These are phyloP conservation scores for Takifugu ocellatus DNA, from an alignment of 2,797 vertebrate species.

Conservation along the genomic window DNA sequence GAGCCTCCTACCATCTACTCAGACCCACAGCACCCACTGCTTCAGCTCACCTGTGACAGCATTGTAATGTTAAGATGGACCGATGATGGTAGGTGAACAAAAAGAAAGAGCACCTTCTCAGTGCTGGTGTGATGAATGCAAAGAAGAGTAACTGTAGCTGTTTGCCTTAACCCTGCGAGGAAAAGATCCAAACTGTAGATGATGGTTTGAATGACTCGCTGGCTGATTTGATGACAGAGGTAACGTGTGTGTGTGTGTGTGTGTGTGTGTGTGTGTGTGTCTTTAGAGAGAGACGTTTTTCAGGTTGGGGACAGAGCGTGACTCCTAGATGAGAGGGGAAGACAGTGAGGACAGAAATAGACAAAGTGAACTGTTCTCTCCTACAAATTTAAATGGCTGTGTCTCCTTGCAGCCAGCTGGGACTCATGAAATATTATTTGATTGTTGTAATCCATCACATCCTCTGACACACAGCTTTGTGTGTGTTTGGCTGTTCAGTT, in stretches of 20 bases:
- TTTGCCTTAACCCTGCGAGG: no score
- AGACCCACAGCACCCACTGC: no score
- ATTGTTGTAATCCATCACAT: conserved; percentile 73
- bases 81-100: no score
- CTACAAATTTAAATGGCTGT: conserved; percentile 67
- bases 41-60: no score
- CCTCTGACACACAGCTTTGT: conserved; percentile 51
- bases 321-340: conserved; percentile 38
- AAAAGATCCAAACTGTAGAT: no score
- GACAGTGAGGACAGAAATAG: conserved; percentile 65
- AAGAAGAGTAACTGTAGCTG: no score
- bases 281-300: not conserved
- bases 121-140: no score
- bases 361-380: conserved; percentile 55
- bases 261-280: conserved; percentile 1
- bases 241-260: not conserved
- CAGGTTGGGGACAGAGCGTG: conserved; percentile 27
- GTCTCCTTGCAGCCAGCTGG: conserved; percentile 53
- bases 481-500: conserved; percentile 34
- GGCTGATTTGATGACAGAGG: not conserved
- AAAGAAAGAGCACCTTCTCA: no score
- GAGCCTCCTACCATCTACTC: no score
- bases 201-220: not conserved
- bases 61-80: no score
- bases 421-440: conserved; percentile 71